Percentiles rank a stretch among this genome's conserved stretches.
These are phyloP conservation scores for Drosophila fulvimacula DNA, from an alignment of 2,888 invertebrate genomes.

Conservation along the genomic window DNA sequence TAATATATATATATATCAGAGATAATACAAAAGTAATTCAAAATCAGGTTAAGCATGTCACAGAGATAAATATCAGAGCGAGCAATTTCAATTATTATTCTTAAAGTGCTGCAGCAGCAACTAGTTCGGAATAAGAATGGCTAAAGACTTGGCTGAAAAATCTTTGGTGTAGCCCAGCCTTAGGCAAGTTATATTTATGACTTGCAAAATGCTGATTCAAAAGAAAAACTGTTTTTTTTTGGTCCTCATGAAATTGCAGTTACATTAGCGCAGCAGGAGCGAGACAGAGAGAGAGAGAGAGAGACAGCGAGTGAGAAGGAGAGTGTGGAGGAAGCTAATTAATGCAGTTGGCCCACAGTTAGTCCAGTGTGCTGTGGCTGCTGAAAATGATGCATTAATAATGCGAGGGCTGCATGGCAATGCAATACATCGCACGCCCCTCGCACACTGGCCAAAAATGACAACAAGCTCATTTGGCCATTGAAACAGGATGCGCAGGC, in stretches of 20 bases:
- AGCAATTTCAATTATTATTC: background rate
- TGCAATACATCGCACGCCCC: background rate
- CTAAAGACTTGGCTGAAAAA: background rate
- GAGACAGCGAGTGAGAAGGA: background rate
- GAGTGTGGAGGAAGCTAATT: slow-evolving; percentile 49
- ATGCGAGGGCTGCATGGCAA: slow-evolving; percentile 35
- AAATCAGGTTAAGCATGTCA: slow-evolving; percentile 10
- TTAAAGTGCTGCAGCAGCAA: background rate
- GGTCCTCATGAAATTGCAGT: background rate
- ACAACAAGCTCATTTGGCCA: slow-evolving; percentile 55
- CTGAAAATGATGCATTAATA: slow-evolving; percentile 71
- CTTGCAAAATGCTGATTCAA: background rate
- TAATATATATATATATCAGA: background rate
- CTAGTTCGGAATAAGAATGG: background rate
- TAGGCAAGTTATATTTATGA: background rate
- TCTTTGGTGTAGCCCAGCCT: background rate
- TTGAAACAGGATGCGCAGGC: slow-evolving; percentile 25
- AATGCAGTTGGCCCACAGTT: slow-evolving; percentile 42
- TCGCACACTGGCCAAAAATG: background rate
- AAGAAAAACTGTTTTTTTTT: background rate
- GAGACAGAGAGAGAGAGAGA: background rate
- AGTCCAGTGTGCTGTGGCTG: slow-evolving; percentile 17
- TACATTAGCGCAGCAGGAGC: slow-evolving; percentile 1
- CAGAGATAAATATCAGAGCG: background rate
- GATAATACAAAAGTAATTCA: background rate